Evolutionary conservation across 2,888 invertebrate species (phyloP).

Genomic region (Oxyteleia sp.): DNA sequence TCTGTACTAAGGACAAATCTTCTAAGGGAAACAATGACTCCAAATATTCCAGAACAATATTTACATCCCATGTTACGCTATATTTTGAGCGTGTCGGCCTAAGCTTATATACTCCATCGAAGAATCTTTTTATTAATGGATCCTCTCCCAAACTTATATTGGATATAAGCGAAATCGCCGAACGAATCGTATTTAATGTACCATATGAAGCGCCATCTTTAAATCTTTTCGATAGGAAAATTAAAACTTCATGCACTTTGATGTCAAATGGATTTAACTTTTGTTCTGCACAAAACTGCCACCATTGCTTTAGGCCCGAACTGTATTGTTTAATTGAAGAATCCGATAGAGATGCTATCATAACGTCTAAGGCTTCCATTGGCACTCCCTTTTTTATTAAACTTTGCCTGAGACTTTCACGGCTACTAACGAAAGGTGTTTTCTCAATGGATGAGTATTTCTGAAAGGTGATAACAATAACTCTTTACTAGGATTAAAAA

Average conservation of each 20-base stretch:
- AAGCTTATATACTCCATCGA: conserved; percentile 42
- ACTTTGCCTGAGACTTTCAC: conserved; percentile 22
- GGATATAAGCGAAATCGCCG: conserved; percentile 30
- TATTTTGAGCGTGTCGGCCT: no score
- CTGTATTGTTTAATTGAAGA: conserved; percentile 44
- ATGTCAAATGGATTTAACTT: conserved; percentile 7
- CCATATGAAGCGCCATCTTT: conserved; percentile 38
- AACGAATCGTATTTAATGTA: conserved; percentile 37
- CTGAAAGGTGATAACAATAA: conserved; percentile 50
- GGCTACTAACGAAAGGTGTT: conserved; percentile 38
- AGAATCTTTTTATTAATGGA: conserved; percentile 53
- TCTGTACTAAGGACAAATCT: conserved; percentile 12
- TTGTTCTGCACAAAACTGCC: conserved; percentile 10
- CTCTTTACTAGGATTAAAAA: conserved; percentile 21
- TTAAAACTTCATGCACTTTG: conserved; percentile 1
- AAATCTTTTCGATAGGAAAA: conserved; percentile 28
- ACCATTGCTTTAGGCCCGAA: conserved; percentile 45
- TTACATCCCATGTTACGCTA: no score
- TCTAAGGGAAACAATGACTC: conserved; percentile 14
- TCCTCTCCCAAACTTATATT: conserved; percentile 30
- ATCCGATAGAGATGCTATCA: conserved; percentile 31
- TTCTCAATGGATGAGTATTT: conserved; percentile 12
- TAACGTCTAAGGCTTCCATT: conserved; percentile 21
- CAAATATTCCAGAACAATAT: no score
- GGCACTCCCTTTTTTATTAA: conserved; percentile 6